Base-by-base conservation (phyloP, 2,113 vertebrate genomes). In the Gila orcuttii region DNA sequence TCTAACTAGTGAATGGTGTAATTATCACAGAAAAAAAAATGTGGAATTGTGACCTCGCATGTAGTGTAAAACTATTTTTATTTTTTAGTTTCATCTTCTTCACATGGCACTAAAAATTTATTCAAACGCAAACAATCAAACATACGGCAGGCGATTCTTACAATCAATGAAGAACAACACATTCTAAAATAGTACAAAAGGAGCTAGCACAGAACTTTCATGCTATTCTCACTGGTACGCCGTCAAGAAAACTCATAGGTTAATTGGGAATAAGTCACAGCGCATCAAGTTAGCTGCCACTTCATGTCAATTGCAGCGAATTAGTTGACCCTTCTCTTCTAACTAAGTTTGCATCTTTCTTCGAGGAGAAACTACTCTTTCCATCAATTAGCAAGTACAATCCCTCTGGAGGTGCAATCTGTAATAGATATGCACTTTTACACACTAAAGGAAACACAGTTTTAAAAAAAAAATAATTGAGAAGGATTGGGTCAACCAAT, bases 401-500 rank as follows among this genome's bases (percentile, higher is more conserved):
- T 93, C 80, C 92, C 93, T 90, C 87, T 89, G 92, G 92, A 94
- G 82, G 86, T 90, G 84, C 89, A 88, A 90, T 91, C 90, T 93
- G 93, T 91, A 91, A 92, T 89, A 86, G 82, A 93, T 95, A 94
- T 94, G 90, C 93, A 92, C 60, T 75, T 59, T 94, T 94, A 87
- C 84, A 84, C 91, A 90, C 85, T 90, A 78, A 57, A 86, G 74
- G 91, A 92, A 89, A 89, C 83, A 84, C 89, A 89, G 79, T 91
- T 92, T 87, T 94, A 92, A 92, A 95, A 94, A 39, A 94, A 93
- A 91, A 92, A 93, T 94, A 93, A 93, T 95, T 94, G 93, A 93
- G 92, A 95, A 93, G 87, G 94, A 94, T 90, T 91, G 91, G 94
- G 95, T 96, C 94, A 94, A 92, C 92, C 92, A 95, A 95, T 94